Base-by-base conservation (phyloP, 2,113 vertebrate species). In the Toxotes chatareus region DNA sequence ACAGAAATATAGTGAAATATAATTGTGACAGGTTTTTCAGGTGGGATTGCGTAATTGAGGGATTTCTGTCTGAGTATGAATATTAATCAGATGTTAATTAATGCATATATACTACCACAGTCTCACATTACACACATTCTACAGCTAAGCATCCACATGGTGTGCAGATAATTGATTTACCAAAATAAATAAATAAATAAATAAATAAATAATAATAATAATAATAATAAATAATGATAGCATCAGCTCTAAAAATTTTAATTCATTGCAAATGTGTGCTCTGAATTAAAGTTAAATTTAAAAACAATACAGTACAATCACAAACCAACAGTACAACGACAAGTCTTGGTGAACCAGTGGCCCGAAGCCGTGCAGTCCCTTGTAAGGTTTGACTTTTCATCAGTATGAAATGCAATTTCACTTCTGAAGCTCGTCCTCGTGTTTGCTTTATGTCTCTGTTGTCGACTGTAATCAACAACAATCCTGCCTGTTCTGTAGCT, bases 381-480 rank as follows among this genome's bases (percentile, higher is more conserved):
- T 76, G 32, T 7, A 56, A 40, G 23, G 49, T 62, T 65, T 59
- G 14, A 73, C 44, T 7, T 65, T 53, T 64, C 7, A 8, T 59
- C 61, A 2, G n/a, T 74, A 51, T 36, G n/a, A 62, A 73, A 46
- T 60, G 21, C 17, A 2, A 1, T 44, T 73, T 47, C 19, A 14
- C 34, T 47, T 61, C 46, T 53, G 10, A 77, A 31, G 56, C 67
- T 27, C 40, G 40, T 23, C 6, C 40, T 60, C 27, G 27, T 27
- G 46, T 53, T 61, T 36, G 32, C 7, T 59, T 31, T 27, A 8
- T 63, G 57, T 44, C n/a, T 60, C 11, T 71, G 9, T 56, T 62
- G 14, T 78, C 23, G 1, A 51, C n/a, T 61, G 1, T 51, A 19
- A 82, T 80, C 44, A 21, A 21, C 70, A 84, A 40, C 73, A 84